A percentile compares a stretch with the other conserved stretches of the same genome.
Conservation (phyloP, 2,113 vertebrate genomes). For the Girardinichthys multiradiatus region DNA sequence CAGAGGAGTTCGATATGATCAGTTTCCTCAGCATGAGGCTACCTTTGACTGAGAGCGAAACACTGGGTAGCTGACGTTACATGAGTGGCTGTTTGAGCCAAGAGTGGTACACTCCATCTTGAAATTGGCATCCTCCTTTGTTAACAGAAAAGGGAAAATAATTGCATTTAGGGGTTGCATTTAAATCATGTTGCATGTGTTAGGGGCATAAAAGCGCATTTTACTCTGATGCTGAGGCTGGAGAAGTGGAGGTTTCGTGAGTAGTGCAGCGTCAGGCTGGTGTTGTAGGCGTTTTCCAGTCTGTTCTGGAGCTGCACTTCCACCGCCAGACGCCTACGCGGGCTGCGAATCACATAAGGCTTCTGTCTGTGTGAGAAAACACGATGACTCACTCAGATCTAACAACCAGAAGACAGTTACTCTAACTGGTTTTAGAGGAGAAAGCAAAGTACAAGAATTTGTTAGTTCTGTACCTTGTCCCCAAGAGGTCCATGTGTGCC, state of each 20-base stretch:
- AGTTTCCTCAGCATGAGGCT: not conserved
- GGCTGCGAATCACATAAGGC: slow-evolving; percentile 85
- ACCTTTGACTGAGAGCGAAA: slow-evolving; percentile 89
- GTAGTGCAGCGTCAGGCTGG: slow-evolving; percentile 87
- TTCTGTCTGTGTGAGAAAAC: slow-evolving; percentile 79
- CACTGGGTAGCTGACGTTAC: slow-evolving; percentile 89
- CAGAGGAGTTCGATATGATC: slow-evolving; percentile 20
- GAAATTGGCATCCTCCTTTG: slow-evolving; percentile 81
- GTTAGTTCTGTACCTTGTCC: slow-evolving; percentile 84
- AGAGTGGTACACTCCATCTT: slow-evolving; percentile 88
- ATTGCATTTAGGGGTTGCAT: not conserved
- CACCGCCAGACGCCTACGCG: slow-evolving; percentile 83
- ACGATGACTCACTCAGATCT: slow-evolving; percentile 1
- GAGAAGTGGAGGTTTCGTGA: slow-evolving; percentile 92
- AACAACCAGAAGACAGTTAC: not conserved
- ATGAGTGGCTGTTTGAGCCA: slow-evolving; percentile 78
- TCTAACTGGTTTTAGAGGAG: not conserved
- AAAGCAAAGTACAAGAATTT: no score
- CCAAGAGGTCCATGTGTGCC: slow-evolving; percentile 85
- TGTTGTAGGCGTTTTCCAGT: slow-evolving; percentile 93
- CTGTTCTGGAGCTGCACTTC: slow-evolving; percentile 86
- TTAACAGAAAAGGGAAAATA: not conserved
- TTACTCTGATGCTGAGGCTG: slow-evolving; percentile 86
- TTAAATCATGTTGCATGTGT: not conserved
- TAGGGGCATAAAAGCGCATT: not conserved